Conservation (phyloP, 2,113 vertebrate genomes). For the Antechinus flavipes region DNA sequence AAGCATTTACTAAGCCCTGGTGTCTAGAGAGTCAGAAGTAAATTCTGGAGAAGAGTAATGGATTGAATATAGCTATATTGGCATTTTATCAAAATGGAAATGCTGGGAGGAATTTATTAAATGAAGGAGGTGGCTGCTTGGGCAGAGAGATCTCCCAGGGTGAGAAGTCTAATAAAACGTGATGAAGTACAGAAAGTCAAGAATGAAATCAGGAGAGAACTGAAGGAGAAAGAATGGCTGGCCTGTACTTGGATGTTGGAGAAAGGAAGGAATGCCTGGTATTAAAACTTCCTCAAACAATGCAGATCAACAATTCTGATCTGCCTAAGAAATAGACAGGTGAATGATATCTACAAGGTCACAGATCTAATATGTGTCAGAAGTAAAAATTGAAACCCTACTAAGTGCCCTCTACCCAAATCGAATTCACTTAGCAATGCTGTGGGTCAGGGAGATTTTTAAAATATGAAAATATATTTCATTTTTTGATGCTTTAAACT, state of each 20-base stretch:
- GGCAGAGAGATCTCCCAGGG: background rate
- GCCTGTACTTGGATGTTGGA: background rate
- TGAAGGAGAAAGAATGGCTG: background rate
- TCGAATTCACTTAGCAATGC: background rate
- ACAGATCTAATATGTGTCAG: background rate
- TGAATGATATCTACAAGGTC: background rate
- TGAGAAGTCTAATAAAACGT: background rate
- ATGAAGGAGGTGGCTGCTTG: background rate
- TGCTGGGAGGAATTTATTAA: background rate
- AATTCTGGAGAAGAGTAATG: background rate
- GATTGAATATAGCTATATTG: background rate
- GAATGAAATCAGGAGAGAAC: background rate
- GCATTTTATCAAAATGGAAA: background rate
- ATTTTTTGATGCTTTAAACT: background rate
- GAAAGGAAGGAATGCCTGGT: background rate
- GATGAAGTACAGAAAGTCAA: background rate
- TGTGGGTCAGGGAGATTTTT: background rate
- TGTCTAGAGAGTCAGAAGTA: background rate
- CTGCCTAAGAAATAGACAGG: background rate
- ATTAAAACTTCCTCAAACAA: background rate
- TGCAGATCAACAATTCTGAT: background rate
- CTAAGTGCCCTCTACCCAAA: background rate
- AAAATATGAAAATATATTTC: background rate
- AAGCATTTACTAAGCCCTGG: background rate
- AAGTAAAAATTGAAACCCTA: background rate